Percentiles rank a stretch among this genome's conserved stretches.
phyloP scores from a whole-genome alignment of 1,140 invertebrate genomes.

The Eupeodes corollae region DNA sequence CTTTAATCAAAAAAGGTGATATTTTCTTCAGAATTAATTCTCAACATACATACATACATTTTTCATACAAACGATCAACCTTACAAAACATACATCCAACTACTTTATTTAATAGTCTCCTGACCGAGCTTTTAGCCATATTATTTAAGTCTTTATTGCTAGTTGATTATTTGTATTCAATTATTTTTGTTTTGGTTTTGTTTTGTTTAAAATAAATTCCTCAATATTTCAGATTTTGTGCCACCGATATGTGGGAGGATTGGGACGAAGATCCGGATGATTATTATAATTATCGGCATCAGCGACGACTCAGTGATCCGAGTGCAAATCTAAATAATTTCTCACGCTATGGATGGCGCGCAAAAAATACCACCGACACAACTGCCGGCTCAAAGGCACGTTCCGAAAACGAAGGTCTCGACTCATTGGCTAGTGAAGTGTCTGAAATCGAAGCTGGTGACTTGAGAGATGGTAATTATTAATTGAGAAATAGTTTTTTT shows the following conservation, averaged over 20 bases:
- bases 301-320: conserved; percentile 84
- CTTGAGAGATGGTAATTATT: conserved; percentile 72
- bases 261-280: conserved; percentile 79
- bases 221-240: conserved; percentile 43
- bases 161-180: neutral
- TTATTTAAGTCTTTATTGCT: neutral
- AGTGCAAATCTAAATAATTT: conserved; percentile 87
- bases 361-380: conserved; percentile 44
- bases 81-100: no score
- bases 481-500: neutral
- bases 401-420: conserved; percentile 83
- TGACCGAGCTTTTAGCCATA: neutral
- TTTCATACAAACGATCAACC: no score
- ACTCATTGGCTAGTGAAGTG: conserved; percentile 66
- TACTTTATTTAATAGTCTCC: no score
- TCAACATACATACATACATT: no score
- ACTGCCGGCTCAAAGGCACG: conserved; percentile 56
- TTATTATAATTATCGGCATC: conserved; percentile 64
- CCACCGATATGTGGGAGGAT: conserved; percentile 77
- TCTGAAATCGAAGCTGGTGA: conserved; percentile 90
- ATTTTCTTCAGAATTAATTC: no score
- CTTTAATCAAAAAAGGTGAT: no score
- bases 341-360: conserved; percentile 69
- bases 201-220: neutral
- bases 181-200: neutral